Base-by-base conservation (phyloP, 92 coral and sea anemone species). In the Micromussa lordhowensis region DNA sequence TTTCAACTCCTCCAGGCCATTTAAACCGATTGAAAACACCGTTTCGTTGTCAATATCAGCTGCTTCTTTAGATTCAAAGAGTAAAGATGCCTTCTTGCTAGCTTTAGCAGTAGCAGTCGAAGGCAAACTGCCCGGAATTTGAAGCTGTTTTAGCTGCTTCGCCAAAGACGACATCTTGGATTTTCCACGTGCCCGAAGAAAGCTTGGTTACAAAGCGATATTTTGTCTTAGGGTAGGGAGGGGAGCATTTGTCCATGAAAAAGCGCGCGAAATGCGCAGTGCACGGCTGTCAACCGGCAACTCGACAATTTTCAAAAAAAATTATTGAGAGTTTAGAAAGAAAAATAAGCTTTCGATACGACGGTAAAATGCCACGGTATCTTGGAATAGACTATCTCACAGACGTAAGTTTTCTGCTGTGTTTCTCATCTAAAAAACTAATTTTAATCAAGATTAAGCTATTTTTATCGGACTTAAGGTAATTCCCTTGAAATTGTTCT, bases 1-100 rank as follows among this genome's bases (percentile, higher is more conserved):
- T 86, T 86, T 92, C 70, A 98, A 93, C 81, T 96, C 98, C 53
- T 98, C 98, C 35, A 98, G 88, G 24, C 99, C 99, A 90, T 96
- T 98, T 82, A 86, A 78, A 63, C 95, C 99, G 91, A 98, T 75
- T 15, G 99, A 95, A 84, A 88, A 96, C 18, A 98, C 87, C n/a
- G 99, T 94, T 81, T 98, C 99, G 87, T 93, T 94, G 88, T 98
- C 99, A 48, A 98, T 93, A 76, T 98, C 98, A 19, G 98, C 94
- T 48, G 99, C 99, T 85, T 98, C 99, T 82, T 92, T 94, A 19
- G 95, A 87, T 28, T 93, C 96, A 90, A 98, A 98, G 5, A 98
- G 92, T 66, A 98, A 92, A 53, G 99, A 98, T 29, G 95, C 95
- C 69, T 93, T 98, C 30, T 90, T 93, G 61, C 76, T 84, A 48